These are phyloP conservation scores for Labia minor DNA, from an alignment of 2,888 invertebrate species.

Conservation along the genomic window DNA sequence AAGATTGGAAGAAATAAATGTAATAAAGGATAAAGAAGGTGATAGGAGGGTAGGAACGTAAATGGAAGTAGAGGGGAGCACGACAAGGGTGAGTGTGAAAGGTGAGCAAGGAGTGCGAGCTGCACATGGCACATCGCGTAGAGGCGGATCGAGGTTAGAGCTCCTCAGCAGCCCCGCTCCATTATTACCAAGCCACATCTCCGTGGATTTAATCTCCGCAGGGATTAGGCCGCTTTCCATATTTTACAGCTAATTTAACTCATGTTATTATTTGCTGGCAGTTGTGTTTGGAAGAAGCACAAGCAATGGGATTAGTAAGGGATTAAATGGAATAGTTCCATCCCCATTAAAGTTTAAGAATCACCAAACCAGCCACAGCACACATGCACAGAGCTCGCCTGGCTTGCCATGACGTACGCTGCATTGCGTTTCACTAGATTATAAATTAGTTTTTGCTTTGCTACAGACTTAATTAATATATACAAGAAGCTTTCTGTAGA, in stretches of 20 bases:
- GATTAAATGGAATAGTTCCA: slow-evolving; percentile 28
- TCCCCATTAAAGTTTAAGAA: slow-evolving; percentile 28
- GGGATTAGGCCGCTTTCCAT: slow-evolving; percentile 27
- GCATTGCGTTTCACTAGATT: background rate
- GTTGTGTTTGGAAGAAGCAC: slow-evolving; percentile 25
- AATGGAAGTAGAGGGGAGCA: no score
- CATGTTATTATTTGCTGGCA: slow-evolving; percentile 28
- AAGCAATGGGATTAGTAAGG: slow-evolving; percentile 26
- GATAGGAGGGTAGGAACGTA: no score
- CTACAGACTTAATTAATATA: background rate
- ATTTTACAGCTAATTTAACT: slow-evolving; percentile 28
- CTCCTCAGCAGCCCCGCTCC: background rate
- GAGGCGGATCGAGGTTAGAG: background rate
- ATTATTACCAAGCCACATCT: slow-evolving; percentile 15
- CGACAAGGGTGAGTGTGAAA: no score
- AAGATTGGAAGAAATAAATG: no score
- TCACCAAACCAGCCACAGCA: background rate
- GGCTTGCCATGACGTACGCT: background rate
- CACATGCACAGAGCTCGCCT: background rate
- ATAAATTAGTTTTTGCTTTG: background rate
- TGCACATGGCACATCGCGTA: background rate
- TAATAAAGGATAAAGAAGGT: no score
- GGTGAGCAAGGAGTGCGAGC: background rate
- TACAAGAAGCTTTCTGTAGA: background rate
- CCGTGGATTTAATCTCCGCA: slow-evolving; percentile 26